Evolutionary conservation across 1,140 invertebrate species (phyloP), one percentile per base, ranked within the genome.

Genomic region (Dolichoris vasculosae): DNA sequence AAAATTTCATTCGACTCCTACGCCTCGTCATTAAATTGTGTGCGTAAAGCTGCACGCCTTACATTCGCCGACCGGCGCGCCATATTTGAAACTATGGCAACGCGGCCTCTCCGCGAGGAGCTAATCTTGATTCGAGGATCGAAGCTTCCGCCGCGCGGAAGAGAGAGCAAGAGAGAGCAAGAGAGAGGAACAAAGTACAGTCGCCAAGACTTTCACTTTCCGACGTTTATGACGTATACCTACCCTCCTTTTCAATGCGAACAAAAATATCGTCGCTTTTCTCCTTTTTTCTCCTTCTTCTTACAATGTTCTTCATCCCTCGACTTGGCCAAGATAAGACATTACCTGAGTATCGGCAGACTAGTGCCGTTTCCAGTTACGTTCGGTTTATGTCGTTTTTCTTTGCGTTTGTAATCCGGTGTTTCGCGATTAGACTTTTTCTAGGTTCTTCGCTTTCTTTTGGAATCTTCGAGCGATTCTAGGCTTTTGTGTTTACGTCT

Each of bases 51-150:
- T 59, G 55, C 23, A 26, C 55, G 55, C 23, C 55, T 59, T 59
- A 69, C 30, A 38, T 38, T 75, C 43, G 46, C 26, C 13, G 63
- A 20, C 32, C 23, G 46, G 48, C 71, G 55, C 86, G 85, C 86
- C 86, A 86, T 86, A 81, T 86, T 86, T 86, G 86, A 86, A 86
- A 86, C 86, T 86, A 86, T 86, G 86, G 82, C 86, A 86, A 86
- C 86, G 82, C 51, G 43, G 9, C 46, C 55, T 55, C 51, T 51
- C 67, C 55, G 71, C 83, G 77, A 71, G 73, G 77, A 75, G 63
- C 76, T 84, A 85, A 85, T 85, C 83, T 85, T 35, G 77, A 85
- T 73, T 80, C 46, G 77, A 85, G 83, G 83, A 85, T 85, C 83
- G 83, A 85, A 78, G 63, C 26, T 32, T 81, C n/a, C 2, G 15